Percentiles rank a stretch among this genome's conserved stretches.
Evolutionary conservation across 2,888 invertebrate genomes (phyloP).

Genomic region (Automeris io): DNA sequence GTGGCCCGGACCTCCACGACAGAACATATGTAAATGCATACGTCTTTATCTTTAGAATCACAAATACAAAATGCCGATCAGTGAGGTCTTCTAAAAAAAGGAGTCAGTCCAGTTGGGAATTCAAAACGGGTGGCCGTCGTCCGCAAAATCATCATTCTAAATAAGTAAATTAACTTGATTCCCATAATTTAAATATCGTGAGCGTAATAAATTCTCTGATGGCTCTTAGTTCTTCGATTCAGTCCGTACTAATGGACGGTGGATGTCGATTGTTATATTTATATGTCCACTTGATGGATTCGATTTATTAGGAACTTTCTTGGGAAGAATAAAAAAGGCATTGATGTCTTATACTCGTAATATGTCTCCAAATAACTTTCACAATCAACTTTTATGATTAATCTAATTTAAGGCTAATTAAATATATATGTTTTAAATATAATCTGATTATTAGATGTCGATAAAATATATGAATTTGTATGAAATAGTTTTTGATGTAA

Average conservation of each 20-base stretch:
- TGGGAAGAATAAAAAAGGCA: too few relatives aligned
- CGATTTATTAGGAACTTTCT: slow-evolving; percentile 41
- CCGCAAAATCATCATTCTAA: slow-evolving; percentile 67
- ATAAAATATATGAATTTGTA: too few relatives aligned
- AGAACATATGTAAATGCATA: slow-evolving; percentile 76
- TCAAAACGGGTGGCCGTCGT: slow-evolving; percentile 70
- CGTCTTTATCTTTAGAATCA: slow-evolving; percentile 74
- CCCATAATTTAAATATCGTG: slow-evolving; percentile 72
- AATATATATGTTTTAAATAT: too few relatives aligned
- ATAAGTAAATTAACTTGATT: slow-evolving; percentile 73
- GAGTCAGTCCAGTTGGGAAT: slow-evolving; percentile 55
- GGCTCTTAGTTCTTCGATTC: slow-evolving; percentile 18
- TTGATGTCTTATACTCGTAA: too few relatives aligned
- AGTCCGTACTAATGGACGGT: slow-evolving; percentile 34
- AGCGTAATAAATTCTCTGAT: slow-evolving; percentile 25
- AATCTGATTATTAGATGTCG: too few relatives aligned
- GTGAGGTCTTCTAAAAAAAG: slow-evolving; percentile 47
- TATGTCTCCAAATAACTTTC: too few relatives aligned
- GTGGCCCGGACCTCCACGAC: slow-evolving; percentile 63
- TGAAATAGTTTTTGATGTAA: background rate
- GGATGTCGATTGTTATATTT: slow-evolving; percentile 58
- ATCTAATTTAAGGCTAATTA: too few relatives aligned
- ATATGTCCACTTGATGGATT: slow-evolving; percentile 60
- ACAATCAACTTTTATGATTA: too few relatives aligned
- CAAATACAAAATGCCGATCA: slow-evolving; percentile 61